Percentiles rank a stretch among this genome's conserved stretches.
These are phyloP conservation scores for Octodonta nipae DNA, from an alignment of 2,888 invertebrate species.

Conservation along the genomic window DNA sequence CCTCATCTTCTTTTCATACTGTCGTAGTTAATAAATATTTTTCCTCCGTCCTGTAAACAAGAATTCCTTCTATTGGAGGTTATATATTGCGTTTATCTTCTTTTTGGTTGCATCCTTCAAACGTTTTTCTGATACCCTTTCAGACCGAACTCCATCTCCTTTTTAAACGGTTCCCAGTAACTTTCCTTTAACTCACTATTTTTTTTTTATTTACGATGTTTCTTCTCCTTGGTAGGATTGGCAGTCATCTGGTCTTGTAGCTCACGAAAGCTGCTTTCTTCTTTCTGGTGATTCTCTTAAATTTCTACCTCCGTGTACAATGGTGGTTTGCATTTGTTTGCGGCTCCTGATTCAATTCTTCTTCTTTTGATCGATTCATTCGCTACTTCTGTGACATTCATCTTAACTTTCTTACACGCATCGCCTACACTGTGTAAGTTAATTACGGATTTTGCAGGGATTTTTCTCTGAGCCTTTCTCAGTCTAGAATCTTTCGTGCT, in stretches of 20 bases:
- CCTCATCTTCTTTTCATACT: neutral
- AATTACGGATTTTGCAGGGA: neutral
- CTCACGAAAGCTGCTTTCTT: too few species aligned
- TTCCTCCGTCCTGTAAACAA: slow-evolving; percentile 1
- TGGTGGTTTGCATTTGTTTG: neutral
- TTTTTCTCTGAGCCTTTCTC: neutral
- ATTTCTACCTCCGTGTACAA: neutral
- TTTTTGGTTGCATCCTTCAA: neutral
- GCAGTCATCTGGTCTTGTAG: too few species aligned
- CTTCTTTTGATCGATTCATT: slow-evolving; percentile 1
- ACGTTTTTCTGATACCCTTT: neutral
- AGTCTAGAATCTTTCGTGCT: neutral
- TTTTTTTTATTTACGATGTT: neutral
- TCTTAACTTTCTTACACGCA: too few species aligned
- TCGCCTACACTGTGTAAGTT: neutral
- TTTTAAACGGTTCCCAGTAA: neutral
- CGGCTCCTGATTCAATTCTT: neutral
- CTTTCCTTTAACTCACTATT: neutral
- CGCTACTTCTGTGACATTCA: slow-evolving; percentile 1
- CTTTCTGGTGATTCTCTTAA: neutral
- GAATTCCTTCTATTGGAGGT: neutral
- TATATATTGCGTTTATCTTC: neutral
- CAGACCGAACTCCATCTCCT: slow-evolving; percentile 1
- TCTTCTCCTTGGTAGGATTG: slow-evolving; percentile 1
- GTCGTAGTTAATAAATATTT: too few species aligned